Base-by-base conservation (phyloP, 1,140 invertebrate species). In the Gryllus bimaculatus region DNA sequence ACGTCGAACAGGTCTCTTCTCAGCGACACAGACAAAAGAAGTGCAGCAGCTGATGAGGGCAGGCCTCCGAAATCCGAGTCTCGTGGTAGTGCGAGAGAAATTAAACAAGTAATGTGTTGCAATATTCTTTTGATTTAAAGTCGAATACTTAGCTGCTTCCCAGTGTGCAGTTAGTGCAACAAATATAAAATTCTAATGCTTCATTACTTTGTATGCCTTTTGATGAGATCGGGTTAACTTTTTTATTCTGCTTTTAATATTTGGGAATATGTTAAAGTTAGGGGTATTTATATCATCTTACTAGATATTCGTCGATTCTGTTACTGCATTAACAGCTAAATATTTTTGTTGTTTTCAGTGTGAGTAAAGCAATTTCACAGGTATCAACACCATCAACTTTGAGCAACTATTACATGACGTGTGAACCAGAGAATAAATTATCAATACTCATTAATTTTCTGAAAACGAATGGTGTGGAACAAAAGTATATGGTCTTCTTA, bases 11-110 rank as follows among this genome's bases (percentile, higher is more conserved):
- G 97, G 97, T 0, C 88, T 99, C 21, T 99, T 99, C 87, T 99
- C 98, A 47, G 98, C 98, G 8, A 99, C 98, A 20, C 98, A 99
- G 87, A 99, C 97, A 0, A 96, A 96, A 85, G 95, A 99, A 87
- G 88, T 99, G 0, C 91, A 96, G 81, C 92, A 96, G 81, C 86
- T 99, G 20, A 94, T 98, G 54, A 87, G 97, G 83, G 97, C 97
- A 15, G 98, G 98, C 5, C 86, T 99, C 2, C 87, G 98, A 83
- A 99, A 99, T 89, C 98, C 98, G 26, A 93, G 98, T 0, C 85
- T 95, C 7, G 92, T 99, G 39, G 91, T 92, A 66, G 95, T 99
- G 0, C 96, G 95, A 84, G 95, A 97, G 83, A 97, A 97, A 84
- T 75, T 8, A 10, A 8, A 76, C 8, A 20, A 80, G 8, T 79